phyloP scores from a whole-genome alignment of 2,888 invertebrate species.

The Eristalis intricaria region DNA sequence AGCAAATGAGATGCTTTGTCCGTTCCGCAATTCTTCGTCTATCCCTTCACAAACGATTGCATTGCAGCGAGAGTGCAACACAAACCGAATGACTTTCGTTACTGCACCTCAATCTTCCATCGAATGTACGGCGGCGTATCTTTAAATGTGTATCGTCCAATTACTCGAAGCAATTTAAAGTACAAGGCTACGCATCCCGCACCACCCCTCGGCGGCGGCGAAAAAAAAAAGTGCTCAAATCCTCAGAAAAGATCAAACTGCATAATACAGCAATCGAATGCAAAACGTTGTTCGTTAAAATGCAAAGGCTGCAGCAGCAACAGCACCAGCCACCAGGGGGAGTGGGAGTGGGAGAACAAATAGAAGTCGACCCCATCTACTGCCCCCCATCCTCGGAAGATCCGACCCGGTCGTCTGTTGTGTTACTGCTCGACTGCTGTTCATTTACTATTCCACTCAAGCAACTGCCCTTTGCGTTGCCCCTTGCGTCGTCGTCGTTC shows the following conservation, averaged over 20 bases:
- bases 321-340: neutral
- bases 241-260: conserved; percentile 59
- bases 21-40: neutral
- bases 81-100: neutral
- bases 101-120: neutral
- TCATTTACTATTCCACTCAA: conserved; percentile 66
- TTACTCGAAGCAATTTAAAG: conserved; percentile 12
- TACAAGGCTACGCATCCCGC: neutral
- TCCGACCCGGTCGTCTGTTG: conserved; percentile 22
- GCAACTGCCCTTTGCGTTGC: conserved; percentile 53
- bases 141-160: conserved; percentile 1
- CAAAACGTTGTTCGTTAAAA: conserved; percentile 58
- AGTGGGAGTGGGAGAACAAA: neutral
- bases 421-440: conserved; percentile 46
- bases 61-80: neutral
- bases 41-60: neutral
- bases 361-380: neutral
- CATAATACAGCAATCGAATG: conserved; percentile 56
- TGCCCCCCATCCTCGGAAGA: conserved; percentile 13
- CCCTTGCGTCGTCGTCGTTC: neutral
- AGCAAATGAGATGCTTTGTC: neutral
- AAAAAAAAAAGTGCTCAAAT: conserved; percentile 15
- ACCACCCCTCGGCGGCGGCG: neutral
- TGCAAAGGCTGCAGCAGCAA: conserved; percentile 27
- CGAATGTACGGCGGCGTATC: neutral